A percentile compares a stretch with the other conserved stretches of the same genome.
phyloP scores from a whole-genome alignment of 1,140 invertebrate genomes.

The Chelonus insularis region DNA sequence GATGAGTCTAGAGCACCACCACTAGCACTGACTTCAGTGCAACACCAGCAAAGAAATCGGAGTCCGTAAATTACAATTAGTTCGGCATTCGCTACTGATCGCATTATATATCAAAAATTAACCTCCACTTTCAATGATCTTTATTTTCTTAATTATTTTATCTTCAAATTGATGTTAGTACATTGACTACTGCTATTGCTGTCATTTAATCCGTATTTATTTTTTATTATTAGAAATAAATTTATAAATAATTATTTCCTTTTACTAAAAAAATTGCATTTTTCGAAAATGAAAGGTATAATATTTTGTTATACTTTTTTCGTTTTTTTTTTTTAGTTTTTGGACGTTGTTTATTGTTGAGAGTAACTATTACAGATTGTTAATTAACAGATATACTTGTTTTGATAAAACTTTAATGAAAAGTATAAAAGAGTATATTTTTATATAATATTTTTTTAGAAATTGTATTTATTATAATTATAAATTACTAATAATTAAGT shows the following conservation, averaged over 20 bases:
- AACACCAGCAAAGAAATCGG: conserved; percentile 48
- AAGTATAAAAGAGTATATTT: not conserved
- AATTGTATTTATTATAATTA: not conserved
- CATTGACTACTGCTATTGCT: no score
- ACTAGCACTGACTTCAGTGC: conserved; percentile 39
- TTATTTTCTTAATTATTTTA: not conserved
- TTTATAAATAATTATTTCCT: no score
- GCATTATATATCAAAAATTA: conserved; percentile 16
- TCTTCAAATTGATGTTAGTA: not conserved
- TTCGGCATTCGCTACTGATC: conserved; percentile 39
- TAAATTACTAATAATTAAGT: conserved; percentile 18
- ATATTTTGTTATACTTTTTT: no score
- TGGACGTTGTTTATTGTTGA: no score
- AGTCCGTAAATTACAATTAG: conserved; percentile 48
- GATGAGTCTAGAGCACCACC: conserved; percentile 52
- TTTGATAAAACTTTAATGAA: no score
- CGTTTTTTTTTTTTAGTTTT: no score
- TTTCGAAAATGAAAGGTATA: no score
- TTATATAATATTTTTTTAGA: not conserved
- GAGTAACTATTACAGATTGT: no score
- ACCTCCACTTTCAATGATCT: not conserved
- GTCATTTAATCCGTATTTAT: no score
- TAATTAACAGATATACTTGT: no score
- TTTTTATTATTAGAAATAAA: no score
- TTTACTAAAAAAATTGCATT: no score